Conservation (phyloP, 53 echinoderm and acorn worm species). For the Holothuria scabra region DNA sequence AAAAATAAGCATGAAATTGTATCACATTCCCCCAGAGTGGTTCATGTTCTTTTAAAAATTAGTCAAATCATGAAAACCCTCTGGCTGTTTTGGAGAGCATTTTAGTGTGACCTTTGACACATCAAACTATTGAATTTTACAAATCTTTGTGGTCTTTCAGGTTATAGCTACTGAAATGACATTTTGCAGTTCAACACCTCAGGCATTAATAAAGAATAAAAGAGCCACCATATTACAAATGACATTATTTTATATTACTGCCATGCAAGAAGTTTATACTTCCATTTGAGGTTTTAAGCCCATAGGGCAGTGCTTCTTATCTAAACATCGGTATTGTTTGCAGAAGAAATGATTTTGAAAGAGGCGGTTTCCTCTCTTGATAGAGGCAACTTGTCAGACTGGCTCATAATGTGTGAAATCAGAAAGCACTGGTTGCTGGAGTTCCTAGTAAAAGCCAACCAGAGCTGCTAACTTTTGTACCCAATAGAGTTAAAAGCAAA, state of each 20-base stretch:
- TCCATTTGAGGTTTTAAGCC: constrained; percentile 10
- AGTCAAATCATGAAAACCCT: too few relatives aligned
- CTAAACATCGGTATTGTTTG: constrained; percentile 21
- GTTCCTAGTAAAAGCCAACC: too few relatives aligned
- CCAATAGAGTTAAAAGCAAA: too few relatives aligned
- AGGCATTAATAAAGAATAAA: constrained; percentile 27
- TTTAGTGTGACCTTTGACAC: constrained; percentile 19
- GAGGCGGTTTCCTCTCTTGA: constrained; percentile 5
- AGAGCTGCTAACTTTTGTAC: too few relatives aligned
- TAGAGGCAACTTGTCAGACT: not conserved
- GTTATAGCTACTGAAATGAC: not conserved
- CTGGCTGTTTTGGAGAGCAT: too few relatives aligned
- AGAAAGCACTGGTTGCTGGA: too few relatives aligned
- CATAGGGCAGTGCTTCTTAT: not conserved
- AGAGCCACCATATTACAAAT: constrained; percentile 15
- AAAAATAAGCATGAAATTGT: too few relatives aligned
- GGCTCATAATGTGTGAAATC: too few relatives aligned
- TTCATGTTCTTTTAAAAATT: too few relatives aligned
- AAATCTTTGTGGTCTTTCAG: not conserved
- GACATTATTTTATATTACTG: constrained; percentile 13
- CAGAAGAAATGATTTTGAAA: constrained; percentile 19
- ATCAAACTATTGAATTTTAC: not conserved
- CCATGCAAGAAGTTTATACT: not conserved
- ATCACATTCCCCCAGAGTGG: too few relatives aligned
- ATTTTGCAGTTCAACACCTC: constrained; percentile 1